These are phyloP conservation scores for Tryphoninae sp. DNA, from an alignment of 2,888 invertebrate species.

Conservation along the genomic window DNA sequence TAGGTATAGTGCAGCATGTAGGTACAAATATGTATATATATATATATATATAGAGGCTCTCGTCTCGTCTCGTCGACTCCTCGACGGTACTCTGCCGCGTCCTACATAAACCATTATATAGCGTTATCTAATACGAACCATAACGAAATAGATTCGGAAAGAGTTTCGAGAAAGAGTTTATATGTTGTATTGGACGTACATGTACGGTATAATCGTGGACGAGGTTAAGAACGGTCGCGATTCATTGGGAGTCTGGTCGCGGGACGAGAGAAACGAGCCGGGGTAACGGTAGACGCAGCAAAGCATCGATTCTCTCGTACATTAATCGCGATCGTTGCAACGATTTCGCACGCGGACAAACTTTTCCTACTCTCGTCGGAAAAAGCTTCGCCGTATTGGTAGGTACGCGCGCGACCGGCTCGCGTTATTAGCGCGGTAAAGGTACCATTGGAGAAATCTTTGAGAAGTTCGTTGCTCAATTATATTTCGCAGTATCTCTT, in stretches of 20 bases:
- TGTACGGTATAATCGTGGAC: too few relatives aligned
- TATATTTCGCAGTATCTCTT: constrained; percentile 27
- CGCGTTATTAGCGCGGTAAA: constrained; percentile 3
- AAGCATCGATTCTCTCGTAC: too few relatives aligned
- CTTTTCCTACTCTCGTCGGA: too few relatives aligned
- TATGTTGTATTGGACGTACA: too few relatives aligned
- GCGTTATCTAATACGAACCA: constrained; percentile 50
- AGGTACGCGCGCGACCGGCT: neutral
- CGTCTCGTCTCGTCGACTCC: constrained; percentile 9
- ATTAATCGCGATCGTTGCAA: too few relatives aligned
- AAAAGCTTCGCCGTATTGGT: too few relatives aligned
- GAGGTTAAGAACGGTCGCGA: too few relatives aligned
- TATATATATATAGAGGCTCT: constrained; percentile 19
- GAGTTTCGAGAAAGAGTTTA: neutral
- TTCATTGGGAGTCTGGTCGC: too few relatives aligned
- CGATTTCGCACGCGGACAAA: too few relatives aligned
- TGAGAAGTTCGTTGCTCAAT: constrained; percentile 32
- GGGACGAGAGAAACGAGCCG: too few relatives aligned
- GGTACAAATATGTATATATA: constrained; percentile 3
- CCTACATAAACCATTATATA: constrained; percentile 50
- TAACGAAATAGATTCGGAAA: constrained; percentile 49
- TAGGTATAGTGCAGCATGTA: neutral
- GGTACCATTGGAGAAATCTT: constrained; percentile 39
- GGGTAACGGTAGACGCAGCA: too few relatives aligned
- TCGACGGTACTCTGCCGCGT: constrained; percentile 46